Evolutionary conservation across 2,113 vertebrate species (phyloP), one percentile per base, ranked within the genome.

Genomic region (Poicephalus meyeri): DNA sequence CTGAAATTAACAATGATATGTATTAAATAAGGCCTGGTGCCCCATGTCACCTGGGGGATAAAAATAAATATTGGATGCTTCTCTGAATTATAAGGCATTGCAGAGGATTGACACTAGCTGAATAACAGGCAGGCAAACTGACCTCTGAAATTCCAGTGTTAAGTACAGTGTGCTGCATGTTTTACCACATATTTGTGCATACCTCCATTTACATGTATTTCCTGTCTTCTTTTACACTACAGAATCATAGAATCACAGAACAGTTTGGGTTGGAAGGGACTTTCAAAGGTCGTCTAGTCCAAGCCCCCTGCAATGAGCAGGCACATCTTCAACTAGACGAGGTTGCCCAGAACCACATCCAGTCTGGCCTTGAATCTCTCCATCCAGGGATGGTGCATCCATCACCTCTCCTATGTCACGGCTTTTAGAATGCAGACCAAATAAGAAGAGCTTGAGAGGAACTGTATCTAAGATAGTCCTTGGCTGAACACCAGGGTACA

Each of bases 1-100:
- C 33, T 10, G 12, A 86, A 88, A 73, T 66, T 9, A 91, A 50
- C 23, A 44, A 66, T 28, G 49, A 44, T 56, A 65, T 0, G 18
- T 39, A 52, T 64, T 86, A 83, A 94, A 76, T 69, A 76, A 91
- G 53, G 49, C 86, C 79, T 9, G 2, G 17, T 49, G 64, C 55
- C 46, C 24, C 55, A 28, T 7, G 18, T 53, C 72, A 89, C 64
- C 50, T 42, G 25, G 16, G 65, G 80, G 60, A 93, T 69, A 73
- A 65, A 89, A 88, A 73, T 80, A 94, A 88, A 93, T 94, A 86
- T 68, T 41, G 70, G 26, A 91, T 93, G 37, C 23, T 91, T 42
- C 74, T 88, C 37, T 83, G 76, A 83, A 88, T 61, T 46, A 31
- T 58, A 70, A 83, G 63, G 35, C 25, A 73, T 80, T 52, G 83